phyloP scores from a whole-genome alignment of 2,113 vertebrate species.

The Xyrauchen texanus region DNA sequence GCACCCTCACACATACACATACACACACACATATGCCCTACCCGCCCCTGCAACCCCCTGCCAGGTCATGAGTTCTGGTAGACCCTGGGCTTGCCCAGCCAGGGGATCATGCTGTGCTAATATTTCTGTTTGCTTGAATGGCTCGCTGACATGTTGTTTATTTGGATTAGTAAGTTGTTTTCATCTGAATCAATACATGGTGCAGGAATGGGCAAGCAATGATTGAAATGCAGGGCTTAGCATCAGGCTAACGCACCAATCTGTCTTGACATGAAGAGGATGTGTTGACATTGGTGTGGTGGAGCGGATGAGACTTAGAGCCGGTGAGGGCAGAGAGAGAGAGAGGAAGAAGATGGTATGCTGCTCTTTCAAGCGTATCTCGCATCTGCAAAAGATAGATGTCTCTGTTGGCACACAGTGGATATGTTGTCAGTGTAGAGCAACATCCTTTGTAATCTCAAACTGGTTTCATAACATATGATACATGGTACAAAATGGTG shows the following conservation, averaged over 20 bases:
- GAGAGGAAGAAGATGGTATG: not conserved
- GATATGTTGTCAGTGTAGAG: not conserved
- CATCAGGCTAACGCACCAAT: slow-evolving; percentile 34
- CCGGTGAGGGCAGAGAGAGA: not conserved
- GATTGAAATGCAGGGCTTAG: slow-evolving; percentile 57
- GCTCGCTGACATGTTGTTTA: slow-evolving; percentile 80
- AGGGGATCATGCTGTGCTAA: slow-evolving; percentile 76
- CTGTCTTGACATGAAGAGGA: slow-evolving; percentile 56
- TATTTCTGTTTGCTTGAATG: slow-evolving; percentile 77
- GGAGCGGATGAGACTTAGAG: slow-evolving; percentile 28
- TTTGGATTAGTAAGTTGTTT: slow-evolving; percentile 82
- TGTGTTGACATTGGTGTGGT: slow-evolving; percentile 44
- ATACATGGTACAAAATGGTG: no score
- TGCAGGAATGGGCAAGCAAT: slow-evolving; percentile 50
- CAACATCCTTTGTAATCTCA: not conserved
- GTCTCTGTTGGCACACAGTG: not conserved
- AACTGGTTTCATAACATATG: not conserved
- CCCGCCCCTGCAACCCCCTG: slow-evolving; percentile 21
- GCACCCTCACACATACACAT: slow-evolving; percentile 55
- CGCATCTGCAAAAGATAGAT: not conserved
- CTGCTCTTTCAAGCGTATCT: not conserved
- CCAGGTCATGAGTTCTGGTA: slow-evolving; percentile 65
- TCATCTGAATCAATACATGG: slow-evolving; percentile 73
- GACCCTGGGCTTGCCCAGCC: slow-evolving; percentile 62
- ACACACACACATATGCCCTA: slow-evolving; percentile 50